Conservation (phyloP, 2,113 vertebrate genomes). For the Caranx melampygus region DNA sequence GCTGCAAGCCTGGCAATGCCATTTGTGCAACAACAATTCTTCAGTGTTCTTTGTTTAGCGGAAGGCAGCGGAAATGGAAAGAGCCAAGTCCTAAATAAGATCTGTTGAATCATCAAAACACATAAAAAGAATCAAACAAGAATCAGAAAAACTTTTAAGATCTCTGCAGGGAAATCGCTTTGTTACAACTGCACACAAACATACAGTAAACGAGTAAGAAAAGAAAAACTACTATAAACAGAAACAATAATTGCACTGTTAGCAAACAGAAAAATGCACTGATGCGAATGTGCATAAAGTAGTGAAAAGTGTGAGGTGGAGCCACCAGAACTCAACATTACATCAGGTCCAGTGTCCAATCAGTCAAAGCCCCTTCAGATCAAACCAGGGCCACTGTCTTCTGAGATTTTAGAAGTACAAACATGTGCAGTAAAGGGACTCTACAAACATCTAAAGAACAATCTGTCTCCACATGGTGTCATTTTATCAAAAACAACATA, state of each 20-base stretch:
- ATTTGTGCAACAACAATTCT: slow-evolving; percentile 34
- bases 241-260: too few species aligned
- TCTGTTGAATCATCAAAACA: slow-evolving; percentile 2
- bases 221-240: too few species aligned
- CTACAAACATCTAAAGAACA: slow-evolving; percentile 14
- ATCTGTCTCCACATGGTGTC: not conserved
- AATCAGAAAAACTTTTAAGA: too few species aligned
- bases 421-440: not conserved
- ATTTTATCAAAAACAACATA: slow-evolving; percentile 28
- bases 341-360: too few species aligned
- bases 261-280: too few species aligned
- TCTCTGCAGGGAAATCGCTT: too few species aligned
- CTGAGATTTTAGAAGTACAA: not conserved
- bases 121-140: not conserved
- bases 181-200: too few species aligned
- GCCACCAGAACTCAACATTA: too few species aligned
- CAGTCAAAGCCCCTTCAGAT: not conserved
- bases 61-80: not conserved
- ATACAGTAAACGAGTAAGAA: too few species aligned
- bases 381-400: not conserved
- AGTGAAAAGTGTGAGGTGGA: too few species aligned
- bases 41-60: slow-evolving; percentile 18
- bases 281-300: too few species aligned
- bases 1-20: slow-evolving; percentile 1
- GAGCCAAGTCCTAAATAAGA: not conserved